Conservation (phyloP, 2,797 vertebrate species). For the Coregonus sp. region DNA sequence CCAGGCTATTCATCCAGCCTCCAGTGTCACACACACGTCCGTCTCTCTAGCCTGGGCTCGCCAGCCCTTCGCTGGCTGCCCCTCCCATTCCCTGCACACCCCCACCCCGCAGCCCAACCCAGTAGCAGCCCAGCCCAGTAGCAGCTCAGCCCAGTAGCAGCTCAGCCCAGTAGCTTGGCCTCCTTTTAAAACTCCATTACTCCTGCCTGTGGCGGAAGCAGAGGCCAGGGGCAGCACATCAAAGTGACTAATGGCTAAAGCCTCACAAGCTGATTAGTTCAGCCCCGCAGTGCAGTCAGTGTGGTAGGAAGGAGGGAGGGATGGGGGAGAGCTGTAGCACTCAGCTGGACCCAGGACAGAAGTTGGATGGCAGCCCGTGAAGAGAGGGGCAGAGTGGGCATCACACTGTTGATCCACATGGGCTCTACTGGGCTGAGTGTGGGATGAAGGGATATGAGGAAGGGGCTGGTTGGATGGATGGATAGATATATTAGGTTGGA, state of each 20-base stretch:
- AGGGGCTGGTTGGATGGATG: background rate
- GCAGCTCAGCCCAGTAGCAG: background rate
- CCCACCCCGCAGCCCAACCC: background rate
- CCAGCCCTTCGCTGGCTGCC: background rate
- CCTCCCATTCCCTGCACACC: background rate
- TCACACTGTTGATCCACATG: background rate
- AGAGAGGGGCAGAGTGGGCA: background rate
- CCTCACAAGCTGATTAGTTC: conserved; percentile 34
- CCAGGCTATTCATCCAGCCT: no score
- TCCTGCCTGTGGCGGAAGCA: conserved; percentile 28
- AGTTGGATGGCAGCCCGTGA: background rate
- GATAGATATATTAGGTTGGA: conserved; percentile 18
- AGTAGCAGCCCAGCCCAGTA: background rate
- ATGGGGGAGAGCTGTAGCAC: background rate
- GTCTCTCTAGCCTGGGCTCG: conserved; percentile 22
- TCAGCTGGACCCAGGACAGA: conserved; percentile 2
- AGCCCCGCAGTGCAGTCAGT: background rate
- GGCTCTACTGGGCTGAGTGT: background rate
- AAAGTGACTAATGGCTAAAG: conserved; percentile 44
- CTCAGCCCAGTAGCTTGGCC: conserved; percentile 41
- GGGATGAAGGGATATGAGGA: background rate
- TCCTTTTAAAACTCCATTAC: conserved; percentile 38
- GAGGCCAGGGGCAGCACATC: conserved; percentile 36
- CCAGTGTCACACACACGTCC: conserved; percentile 15
- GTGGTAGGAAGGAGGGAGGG: background rate